Evolutionary conservation across 2,797 vertebrate species (phyloP).

Genomic region (Anableps anableps): DNA sequence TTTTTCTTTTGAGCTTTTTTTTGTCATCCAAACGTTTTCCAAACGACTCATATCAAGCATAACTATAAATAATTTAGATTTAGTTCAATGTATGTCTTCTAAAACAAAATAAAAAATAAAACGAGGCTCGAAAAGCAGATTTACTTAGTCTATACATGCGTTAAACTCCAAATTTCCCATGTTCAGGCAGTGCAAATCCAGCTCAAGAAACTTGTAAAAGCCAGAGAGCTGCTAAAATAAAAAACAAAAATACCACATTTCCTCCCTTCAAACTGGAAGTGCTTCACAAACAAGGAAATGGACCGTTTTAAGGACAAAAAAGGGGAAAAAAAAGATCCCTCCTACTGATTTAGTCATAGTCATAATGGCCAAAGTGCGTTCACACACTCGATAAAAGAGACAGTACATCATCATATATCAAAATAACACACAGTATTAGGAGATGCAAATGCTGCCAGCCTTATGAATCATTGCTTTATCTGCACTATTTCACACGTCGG

Average conservation of each 20-base stretch:
- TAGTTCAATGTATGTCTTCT: not conserved
- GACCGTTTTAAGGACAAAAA: slow-evolving; percentile 65
- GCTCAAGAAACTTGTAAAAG: slow-evolving; percentile 16
- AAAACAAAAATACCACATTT: slow-evolving; percentile 22
- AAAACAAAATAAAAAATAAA: not conserved
- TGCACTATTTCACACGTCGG: slow-evolving; percentile 99
- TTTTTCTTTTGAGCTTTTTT: slow-evolving; percentile 32
- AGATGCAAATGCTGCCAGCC: slow-evolving; percentile 94
- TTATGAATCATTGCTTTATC: slow-evolving; percentile 98
- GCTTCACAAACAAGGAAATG: slow-evolving; percentile 75
- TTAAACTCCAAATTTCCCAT: slow-evolving; percentile 8
- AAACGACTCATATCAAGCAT: slow-evolving; percentile 9
- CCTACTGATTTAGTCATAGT: slow-evolving; percentile 72
- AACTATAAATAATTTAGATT: not conserved
- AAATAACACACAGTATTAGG: slow-evolving; percentile 85
- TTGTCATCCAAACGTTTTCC: slow-evolving; percentile 10
- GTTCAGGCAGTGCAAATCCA: not conserved
- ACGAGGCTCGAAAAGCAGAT: not conserved
- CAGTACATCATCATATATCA: slow-evolving; percentile 82
- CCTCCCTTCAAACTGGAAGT: slow-evolving; percentile 40
- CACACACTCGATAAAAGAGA: slow-evolving; percentile 64
- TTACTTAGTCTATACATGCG: slow-evolving; percentile 2
- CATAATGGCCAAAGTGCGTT: slow-evolving; percentile 74
- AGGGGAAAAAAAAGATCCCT: slow-evolving; percentile 39
- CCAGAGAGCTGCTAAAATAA: slow-evolving; percentile 23